Base-by-base conservation (phyloP, 2,113 vertebrate genomes). In the Salvelinus namaycush region DNA sequence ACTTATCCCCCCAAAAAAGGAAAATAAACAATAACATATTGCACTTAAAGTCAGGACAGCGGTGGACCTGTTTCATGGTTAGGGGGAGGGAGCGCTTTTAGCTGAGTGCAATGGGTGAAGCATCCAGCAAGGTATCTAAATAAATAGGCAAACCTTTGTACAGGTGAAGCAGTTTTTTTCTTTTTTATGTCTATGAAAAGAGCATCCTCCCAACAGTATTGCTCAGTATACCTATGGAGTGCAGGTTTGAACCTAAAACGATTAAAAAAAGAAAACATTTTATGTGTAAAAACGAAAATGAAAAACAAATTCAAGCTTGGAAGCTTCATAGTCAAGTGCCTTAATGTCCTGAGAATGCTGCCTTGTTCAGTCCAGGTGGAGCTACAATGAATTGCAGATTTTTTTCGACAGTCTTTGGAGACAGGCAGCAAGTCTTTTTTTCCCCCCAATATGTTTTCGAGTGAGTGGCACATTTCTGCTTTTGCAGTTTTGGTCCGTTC, bases 141-240 rank as follows among this genome's bases (percentile, higher is more conserved):
- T 98, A 97, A 98, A 98, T 97, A 98, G 90, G 92, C 87, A 91
- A 87, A 88, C 81, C 72, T 89, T 83, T 90, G 81, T 91, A 92
- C 88, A 91, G 84, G 69, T 83, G 80, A 88, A 91, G 87, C 84
- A 48, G 72, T 79, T 77, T 66, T 62, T 76, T 76, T 31, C 69
- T 83, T 76, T 77, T 69, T 68, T 71, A 54, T 4, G 48, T 79
- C 80, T 80, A 77, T 67, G 76, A 81, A 78, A 78, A 0, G 66
- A 86, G 86, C 76, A 82, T 83, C 69, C 22, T 80, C 49, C 84
- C 34, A 83, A 76, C 72, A 75, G 26, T 81, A 80, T 87, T 84
- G 87, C 88, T 87, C 83, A 70, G 79, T 67, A 76, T 74, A 84
- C 84, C 64, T 83, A 84, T 27, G 86, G 90, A 91, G 90, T 92